phyloP scores from a whole-genome alignment of 2,888 invertebrate genomes.

The Erpobdella octoculata region DNA sequence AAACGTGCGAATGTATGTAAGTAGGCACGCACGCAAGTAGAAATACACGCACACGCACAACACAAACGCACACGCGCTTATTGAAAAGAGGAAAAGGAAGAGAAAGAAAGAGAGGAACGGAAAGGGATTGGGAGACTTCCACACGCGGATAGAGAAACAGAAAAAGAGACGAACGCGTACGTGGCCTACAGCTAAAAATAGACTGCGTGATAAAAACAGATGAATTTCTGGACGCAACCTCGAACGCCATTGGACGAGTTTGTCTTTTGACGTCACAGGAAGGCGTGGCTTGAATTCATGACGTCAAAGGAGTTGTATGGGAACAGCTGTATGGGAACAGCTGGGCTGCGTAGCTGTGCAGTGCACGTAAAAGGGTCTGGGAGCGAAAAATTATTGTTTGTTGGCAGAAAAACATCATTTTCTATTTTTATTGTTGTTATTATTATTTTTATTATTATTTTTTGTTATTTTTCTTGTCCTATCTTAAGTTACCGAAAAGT shows the following conservation, averaged over 20 bases:
- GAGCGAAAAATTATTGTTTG: not conserved
- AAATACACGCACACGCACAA: not conserved
- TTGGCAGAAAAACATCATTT: no score
- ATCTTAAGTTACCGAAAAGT: no score
- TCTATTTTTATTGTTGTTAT: no score
- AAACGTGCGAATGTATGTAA: not conserved
- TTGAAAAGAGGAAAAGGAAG: no score
- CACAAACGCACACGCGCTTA: no score
- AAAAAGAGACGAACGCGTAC: no score
- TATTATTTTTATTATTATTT: no score
- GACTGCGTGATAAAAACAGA: slow-evolving; percentile 19
- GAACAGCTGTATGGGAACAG: slow-evolving; percentile 2
- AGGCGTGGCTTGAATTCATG: slow-evolving; percentile 16
- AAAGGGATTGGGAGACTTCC: no score
- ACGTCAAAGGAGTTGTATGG: slow-evolving; percentile 20
- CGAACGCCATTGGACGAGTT: slow-evolving; percentile 21
- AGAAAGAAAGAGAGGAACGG: no score
- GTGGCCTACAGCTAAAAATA: slow-evolving; percentile 10
- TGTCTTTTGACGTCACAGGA: slow-evolving; percentile 21
- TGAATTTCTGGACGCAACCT: slow-evolving; percentile 29
- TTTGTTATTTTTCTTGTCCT: no score
- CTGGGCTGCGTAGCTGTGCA: not conserved
- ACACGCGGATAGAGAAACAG: no score
- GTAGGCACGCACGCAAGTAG: not conserved
- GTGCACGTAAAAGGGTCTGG: no score